A percentile compares a stretch with the other conserved stretches of the same genome.
Conservation (phyloP, 2,797 vertebrate species). For the Oreonectes daqikongensis region DNA sequence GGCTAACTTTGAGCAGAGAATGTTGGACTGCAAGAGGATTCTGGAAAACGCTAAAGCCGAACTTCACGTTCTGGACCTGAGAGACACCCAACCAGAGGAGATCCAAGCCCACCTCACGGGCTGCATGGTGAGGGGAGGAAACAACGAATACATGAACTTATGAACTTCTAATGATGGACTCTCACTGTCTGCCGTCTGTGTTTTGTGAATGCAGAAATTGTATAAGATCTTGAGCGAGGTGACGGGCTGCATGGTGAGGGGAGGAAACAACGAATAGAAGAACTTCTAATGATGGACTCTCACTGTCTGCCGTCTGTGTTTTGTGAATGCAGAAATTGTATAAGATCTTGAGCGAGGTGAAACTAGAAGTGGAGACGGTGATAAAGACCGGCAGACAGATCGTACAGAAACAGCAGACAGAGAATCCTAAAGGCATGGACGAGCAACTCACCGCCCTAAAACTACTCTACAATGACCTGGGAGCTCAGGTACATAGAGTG, state of each 20-base stretch:
- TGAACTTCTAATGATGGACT: background rate
- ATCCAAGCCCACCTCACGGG: constrained; percentile 87
- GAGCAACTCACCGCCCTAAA: constrained; percentile 94
- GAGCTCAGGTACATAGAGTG: constrained; percentile 91
- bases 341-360: constrained; percentile 95
- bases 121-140: constrained; percentile 85
- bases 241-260: too few relatives aligned
- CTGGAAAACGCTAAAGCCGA: constrained; percentile 89
- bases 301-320: background rate
- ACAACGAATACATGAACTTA: background rate
- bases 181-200: background rate
- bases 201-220: constrained; percentile 80
- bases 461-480: constrained; percentile 94
- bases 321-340: constrained; percentile 86
- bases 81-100: constrained; percentile 84
- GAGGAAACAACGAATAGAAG: too few relatives aligned
- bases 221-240: constrained; percentile 97
- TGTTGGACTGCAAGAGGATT: constrained; percentile 93
- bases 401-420: constrained; percentile 97
- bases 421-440: constrained; percentile 96
- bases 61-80: constrained; percentile 86
- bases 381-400: constrained; percentile 98
- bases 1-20: constrained; percentile 97
- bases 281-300: background rate
- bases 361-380: constrained; percentile 96